Conservation (phyloP, 1,140 invertebrate species). For the Drosophila seguyi region DNA sequence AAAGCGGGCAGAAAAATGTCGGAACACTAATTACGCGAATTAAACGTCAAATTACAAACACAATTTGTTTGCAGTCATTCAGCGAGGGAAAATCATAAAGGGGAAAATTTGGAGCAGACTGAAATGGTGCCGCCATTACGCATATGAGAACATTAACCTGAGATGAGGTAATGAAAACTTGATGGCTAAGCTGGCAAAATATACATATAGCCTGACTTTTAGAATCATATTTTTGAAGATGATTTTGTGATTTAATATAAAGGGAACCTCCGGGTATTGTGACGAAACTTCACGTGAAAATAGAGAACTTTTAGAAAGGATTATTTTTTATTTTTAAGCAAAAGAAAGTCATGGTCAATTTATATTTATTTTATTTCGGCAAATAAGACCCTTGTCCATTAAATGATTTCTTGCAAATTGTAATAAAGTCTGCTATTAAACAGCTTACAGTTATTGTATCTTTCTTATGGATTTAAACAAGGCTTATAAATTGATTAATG, state of each 20-base stretch:
- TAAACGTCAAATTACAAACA: conserved; percentile 82
- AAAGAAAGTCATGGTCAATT: not conserved
- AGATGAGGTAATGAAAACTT: conserved; percentile 42
- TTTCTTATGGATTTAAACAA: not conserved
- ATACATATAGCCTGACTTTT: conserved; percentile 1
- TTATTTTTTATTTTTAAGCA: no score
- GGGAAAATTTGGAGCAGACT: conserved; percentile 1
- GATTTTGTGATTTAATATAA: not conserved
- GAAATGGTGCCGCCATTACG: conserved; percentile 33
- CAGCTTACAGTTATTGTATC: no score
- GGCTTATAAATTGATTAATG: conserved; percentile 1
- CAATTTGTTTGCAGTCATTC: conserved; percentile 73
- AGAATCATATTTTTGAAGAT: no score
- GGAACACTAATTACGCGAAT: conserved; percentile 81
- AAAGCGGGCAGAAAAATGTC: conserved; percentile 72
- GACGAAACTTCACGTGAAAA: not conserved
- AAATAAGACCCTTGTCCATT: not conserved
- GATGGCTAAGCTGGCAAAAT: conserved; percentile 16
- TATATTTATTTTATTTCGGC: not conserved
- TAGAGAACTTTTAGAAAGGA: not conserved
- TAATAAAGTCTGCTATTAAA: not conserved
- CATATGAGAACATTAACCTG: conserved; percentile 36
- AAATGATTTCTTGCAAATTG: not conserved
- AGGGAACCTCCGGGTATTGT: not conserved
- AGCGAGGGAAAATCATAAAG: conserved; percentile 43